Base-by-base conservation (phyloP, 2,797 vertebrate genomes). In the Eupleurogrammus muticus region DNA sequence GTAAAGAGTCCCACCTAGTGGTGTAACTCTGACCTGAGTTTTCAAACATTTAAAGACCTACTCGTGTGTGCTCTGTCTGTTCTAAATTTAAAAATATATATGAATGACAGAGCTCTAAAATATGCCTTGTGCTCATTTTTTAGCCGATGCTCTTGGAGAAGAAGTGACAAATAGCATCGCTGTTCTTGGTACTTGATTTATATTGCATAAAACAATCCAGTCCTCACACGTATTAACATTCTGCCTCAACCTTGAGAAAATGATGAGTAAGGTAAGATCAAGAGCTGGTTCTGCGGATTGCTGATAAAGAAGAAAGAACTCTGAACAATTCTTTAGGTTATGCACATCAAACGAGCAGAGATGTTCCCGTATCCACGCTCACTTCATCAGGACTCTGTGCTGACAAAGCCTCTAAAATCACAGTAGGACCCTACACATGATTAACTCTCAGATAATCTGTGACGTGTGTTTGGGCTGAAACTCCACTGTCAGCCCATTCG, bases 1-100 rank as follows among this genome's bases (percentile, higher is more conserved):
- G 81, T 28, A 67, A 80, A 91, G 54, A 89, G 84, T 73, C 47
- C 90, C 92, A 87, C 79, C 92, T 93, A 86, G 91, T 92, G 93
- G 89, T 56, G 51, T 2, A 51, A 38, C 16, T 34, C 5, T 35
- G 44, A 46, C 32, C 49, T 65, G 5, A 17, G n/a, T 24, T 49
- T 48, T 1, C 23, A 17, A 54, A 35, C 7, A 17, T 10, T 32
- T 5, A 19, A 13, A 51, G n/a, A 55, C 44, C 13, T 16, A n/a
- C 24, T 38, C 23, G 48, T 40, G 3, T 51, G 9, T 63, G 50
- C 23, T 17, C 21, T 19, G 48, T n/a, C 16, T n/a, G 5, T 8
- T 60, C 8, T 19, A 19, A 21, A 49, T 63, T 8, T 36, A 8
- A 42, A 38, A 71, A 75, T 65, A 19, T 3, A 61, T 7, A 34